These are phyloP conservation scores for Apostichopus japonicus DNA, from an alignment of 35 echinoderm and acorn worm species.

Conservation along the genomic window DNA sequence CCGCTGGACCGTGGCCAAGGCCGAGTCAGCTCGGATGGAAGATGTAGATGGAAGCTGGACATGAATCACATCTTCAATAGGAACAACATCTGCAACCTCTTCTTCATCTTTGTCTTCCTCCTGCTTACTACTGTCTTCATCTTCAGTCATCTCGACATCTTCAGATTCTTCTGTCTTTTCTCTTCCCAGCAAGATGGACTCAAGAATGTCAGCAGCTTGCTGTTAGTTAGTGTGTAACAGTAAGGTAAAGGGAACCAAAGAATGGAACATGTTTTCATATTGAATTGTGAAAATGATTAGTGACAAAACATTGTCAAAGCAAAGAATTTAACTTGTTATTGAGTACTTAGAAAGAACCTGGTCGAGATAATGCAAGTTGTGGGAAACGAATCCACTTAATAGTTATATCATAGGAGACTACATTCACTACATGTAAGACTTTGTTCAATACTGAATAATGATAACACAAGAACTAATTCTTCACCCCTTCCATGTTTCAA, in stretches of 20 bases:
- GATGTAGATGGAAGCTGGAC: conserved; percentile 39
- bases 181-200: not conserved
- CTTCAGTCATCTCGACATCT: not conserved
- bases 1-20: conserved; percentile 45
- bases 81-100: not conserved
- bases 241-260: too few species aligned
- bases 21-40: conserved; percentile 46
- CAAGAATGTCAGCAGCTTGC: not conserved
- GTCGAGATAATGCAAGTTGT: too few species aligned
- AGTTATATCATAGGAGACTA: too few species aligned
- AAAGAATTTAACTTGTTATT: too few species aligned
- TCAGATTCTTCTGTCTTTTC: not conserved
- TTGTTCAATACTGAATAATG: too few species aligned
- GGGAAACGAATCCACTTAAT: too few species aligned
- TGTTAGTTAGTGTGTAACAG: not conserved
- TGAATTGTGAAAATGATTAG: too few species aligned
- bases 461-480: too few species aligned
- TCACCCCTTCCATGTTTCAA: too few species aligned
- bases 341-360: too few species aligned
- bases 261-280: too few species aligned
- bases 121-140: not conserved
- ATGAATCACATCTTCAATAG: not conserved
- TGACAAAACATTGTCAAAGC: too few species aligned
- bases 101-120: not conserved
- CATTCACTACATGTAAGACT: not conserved